phyloP scores from a whole-genome alignment of 1,140 invertebrate species.

The Pseudomyrmex flavicornis region DNA sequence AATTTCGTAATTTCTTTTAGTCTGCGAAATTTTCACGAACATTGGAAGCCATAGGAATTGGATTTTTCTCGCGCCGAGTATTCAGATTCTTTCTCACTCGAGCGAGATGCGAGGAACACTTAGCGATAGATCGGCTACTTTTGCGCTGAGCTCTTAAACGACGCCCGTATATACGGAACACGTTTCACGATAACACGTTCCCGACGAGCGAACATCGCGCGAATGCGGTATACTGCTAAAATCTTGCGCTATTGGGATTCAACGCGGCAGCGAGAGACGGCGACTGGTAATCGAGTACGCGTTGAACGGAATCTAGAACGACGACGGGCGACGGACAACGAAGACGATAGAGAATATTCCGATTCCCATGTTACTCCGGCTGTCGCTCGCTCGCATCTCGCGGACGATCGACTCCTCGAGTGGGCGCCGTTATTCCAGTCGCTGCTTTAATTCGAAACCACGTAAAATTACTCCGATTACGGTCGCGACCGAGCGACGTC shows the following conservation, averaged over 20 bases:
- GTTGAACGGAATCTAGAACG: conserved; percentile 57
- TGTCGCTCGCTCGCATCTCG: not conserved
- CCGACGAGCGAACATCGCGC: conserved; percentile 66
- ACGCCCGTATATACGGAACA: conserved; percentile 49
- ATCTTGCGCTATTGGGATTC: conserved; percentile 77
- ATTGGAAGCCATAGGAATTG: not conserved
- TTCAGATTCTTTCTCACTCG: conserved; percentile 13
- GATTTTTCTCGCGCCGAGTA: no score
- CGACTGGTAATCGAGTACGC: conserved; percentile 74
- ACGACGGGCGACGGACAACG: not conserved
- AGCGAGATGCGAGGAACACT: conserved; percentile 16
- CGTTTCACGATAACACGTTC: conserved; percentile 64
- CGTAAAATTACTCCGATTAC: conserved; percentile 22
- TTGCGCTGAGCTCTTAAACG: conserved; percentile 31
- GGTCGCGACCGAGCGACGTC: not conserved
- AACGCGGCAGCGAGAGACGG: conserved; percentile 61
- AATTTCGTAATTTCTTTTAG: not conserved
- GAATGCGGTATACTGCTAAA: conserved; percentile 73
- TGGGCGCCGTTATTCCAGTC: not conserved
- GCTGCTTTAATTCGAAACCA: conserved; percentile 31
- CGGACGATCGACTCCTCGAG: conserved; percentile 34
- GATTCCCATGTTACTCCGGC: conserved; percentile 37
- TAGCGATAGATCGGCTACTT: conserved; percentile 49
- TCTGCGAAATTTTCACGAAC: not conserved
- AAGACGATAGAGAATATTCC: conserved; percentile 56